These are phyloP conservation scores for Micrasema minimum DNA, from an alignment of 1,140 invertebrate genomes.

Conservation along the genomic window DNA sequence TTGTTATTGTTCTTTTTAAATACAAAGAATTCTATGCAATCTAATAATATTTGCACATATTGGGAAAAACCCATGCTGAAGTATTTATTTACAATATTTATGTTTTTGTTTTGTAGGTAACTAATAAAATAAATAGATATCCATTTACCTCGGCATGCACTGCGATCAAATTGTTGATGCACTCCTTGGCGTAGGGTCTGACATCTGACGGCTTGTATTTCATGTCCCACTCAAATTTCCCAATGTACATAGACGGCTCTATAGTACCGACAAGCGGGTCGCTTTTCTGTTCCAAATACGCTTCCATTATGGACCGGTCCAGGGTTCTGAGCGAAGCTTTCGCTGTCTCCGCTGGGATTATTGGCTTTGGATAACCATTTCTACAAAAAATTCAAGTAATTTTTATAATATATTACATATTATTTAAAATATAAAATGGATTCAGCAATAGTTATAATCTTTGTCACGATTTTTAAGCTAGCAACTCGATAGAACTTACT, in stretches of 20 bases:
- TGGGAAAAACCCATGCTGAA: too few relatives aligned
- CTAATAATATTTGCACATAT: too few relatives aligned
- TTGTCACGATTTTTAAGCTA: too few relatives aligned
- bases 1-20: too few relatives aligned
- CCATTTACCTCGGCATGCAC: conserved; percentile 88
- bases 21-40: too few relatives aligned
- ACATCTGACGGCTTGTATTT: conserved; percentile 80
- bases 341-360: conserved; percentile 69
- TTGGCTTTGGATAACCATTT: conserved; percentile 78
- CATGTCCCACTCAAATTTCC: conserved; percentile 86
- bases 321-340: conserved; percentile 71
- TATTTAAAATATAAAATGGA: too few relatives aligned
- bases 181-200: conserved; percentile 91
- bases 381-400: conserved; percentile 50
- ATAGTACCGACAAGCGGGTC: conserved; percentile 94
- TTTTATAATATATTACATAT: too few relatives aligned
- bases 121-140: too few relatives aligned
- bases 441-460: too few relatives aligned
- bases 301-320: conserved; percentile 78
- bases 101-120: too few relatives aligned
- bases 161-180: conserved; percentile 89
- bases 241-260: conserved; percentile 94
- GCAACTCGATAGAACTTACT: too few relatives aligned
- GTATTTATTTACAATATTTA: too few relatives aligned
- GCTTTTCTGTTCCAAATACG: conserved; percentile 91